These are phyloP conservation scores for Lasioglossum vierecki DNA, from an alignment of 2,888 invertebrate genomes.

Conservation along the genomic window DNA sequence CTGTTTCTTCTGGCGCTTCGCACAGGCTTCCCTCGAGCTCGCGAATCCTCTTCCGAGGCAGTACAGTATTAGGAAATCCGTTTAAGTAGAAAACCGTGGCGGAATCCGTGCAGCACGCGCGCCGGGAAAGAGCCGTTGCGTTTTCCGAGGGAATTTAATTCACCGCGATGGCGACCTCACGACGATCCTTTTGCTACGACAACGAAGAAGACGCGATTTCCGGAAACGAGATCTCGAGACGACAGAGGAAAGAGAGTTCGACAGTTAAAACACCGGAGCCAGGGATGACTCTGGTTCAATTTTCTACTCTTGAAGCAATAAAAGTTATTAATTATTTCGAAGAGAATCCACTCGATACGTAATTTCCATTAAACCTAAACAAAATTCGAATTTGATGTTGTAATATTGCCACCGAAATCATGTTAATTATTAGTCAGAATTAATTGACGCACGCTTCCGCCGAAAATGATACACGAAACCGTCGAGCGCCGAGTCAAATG, in stretches of 20 bases:
- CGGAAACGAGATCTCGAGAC: not conserved
- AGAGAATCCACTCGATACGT: no score
- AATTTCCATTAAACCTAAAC: no score
- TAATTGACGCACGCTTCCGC: no score
- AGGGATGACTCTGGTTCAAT: not conserved
- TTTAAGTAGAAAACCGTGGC: not conserved
- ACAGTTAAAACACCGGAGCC: conserved; percentile 1
- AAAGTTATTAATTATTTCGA: no score
- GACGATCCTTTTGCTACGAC: conserved; percentile 21
- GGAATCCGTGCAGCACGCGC: not conserved
- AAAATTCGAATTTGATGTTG: no score
- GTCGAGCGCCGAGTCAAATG: not conserved
- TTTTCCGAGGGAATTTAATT: conserved; percentile 18
- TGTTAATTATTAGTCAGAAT: no score
- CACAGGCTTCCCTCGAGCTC: not conserved
- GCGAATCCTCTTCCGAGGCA: not conserved
- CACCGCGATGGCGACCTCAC: not conserved
- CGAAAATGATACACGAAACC: not conserved
- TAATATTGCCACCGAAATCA: no score
- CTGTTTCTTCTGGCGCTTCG: not conserved
- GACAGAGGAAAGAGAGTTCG: not conserved
- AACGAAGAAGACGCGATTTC: conserved; percentile 18
- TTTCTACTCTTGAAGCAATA: not conserved
- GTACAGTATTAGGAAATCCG: not conserved
- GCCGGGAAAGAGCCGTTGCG: not conserved